phyloP scores from a whole-genome alignment of 2,888 invertebrate genomes.

The Fragum whitleyi region DNA sequence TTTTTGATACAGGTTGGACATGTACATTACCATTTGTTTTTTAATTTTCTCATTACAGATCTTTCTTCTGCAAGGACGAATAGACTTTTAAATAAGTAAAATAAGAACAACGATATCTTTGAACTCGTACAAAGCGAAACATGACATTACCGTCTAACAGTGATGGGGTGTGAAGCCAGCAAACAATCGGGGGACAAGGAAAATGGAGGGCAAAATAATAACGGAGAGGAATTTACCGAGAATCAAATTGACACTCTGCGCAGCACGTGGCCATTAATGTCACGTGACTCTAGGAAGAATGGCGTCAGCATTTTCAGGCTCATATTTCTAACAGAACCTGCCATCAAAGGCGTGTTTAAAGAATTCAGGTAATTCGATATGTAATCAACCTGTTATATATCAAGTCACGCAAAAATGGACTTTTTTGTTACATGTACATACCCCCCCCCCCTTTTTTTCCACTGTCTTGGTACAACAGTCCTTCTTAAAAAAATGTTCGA shows the following conservation, averaged over 20 bases:
- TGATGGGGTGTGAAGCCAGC: constrained; percentile 78
- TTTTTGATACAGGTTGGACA: too few relatives aligned
- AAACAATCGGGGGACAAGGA: constrained; percentile 68
- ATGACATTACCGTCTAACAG: too few relatives aligned
- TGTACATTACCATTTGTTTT: too few relatives aligned
- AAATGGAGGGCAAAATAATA: constrained; percentile 55
- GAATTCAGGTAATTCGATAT: constrained; percentile 67
- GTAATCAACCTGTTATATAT: too few relatives aligned
- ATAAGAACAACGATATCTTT: too few relatives aligned
- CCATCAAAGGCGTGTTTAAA: constrained; percentile 69
- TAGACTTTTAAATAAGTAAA: too few relatives aligned
- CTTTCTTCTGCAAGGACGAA: too few relatives aligned
- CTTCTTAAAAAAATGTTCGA: too few relatives aligned
- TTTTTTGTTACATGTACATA: background rate
- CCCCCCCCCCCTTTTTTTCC: background rate
- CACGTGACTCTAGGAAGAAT: constrained; percentile 65
- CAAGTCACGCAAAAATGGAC: constrained; percentile 14
- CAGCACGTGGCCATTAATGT: constrained; percentile 79
- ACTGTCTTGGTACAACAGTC: background rate
- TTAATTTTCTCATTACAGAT: too few relatives aligned
- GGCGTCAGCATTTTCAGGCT: constrained; percentile 72
- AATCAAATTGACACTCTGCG: constrained; percentile 78
- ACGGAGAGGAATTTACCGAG: constrained; percentile 71
- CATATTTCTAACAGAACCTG: constrained; percentile 74
- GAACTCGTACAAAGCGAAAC: too few relatives aligned